Base-by-base conservation (phyloP, 37 sponge, comb jelly and placozoan genomes). In the Ianthella basta region DNA sequence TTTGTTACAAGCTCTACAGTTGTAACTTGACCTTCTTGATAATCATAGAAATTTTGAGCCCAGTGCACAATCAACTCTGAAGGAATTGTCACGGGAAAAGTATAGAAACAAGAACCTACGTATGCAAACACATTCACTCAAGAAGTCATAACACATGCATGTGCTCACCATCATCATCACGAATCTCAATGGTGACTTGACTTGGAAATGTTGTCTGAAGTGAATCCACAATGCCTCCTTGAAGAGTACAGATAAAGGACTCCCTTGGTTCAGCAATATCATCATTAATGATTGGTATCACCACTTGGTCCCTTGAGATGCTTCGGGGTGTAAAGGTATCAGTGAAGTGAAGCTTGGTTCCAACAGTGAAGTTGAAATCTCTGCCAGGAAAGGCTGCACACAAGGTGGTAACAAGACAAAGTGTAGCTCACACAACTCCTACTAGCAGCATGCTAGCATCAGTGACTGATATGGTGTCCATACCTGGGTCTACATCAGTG, bases 91-190 rank as follows among this genome's bases (percentile, higher is more conserved):
- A 14, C n/a, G n/a, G n/a, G n/a, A 10, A 14, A 6, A 61, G n/a
- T 69, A 35, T 30, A 5, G 29, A 16, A 6, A 10, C 15, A 34
- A 5, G 1, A n/a, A 1, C 6, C 18, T 69, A n/a, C n/a, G n/a
- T n/a, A 33, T 69, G 35, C 27, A 30, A 27, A 33, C 6, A 30
- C 33, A 30, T 69, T 30, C 27, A 30, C n/a, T 10, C 27, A n/a
- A 44, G 35, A 18, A 25, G n/a, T 10, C 63, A 61, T n/a, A 61
- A 27, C n/a, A 23, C n/a, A n/a, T n/a, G n/a, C n/a, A n/a, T n/a
- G n/a, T 27, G 25, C 70, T 69, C 70, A 69, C 70, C 70, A 30
- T 69, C 70, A 69, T 69, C 6, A 69, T 69, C 70, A 29, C 29
- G 4, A 29, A 69, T 69, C 12, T 69, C 70, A 69, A 69, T 35